A percentile compares a stretch with the other conserved stretches of the same genome.
phyloP scores from a whole-genome alignment of 2,113 vertebrate species.

The Notarius lentiginosus region DNA sequence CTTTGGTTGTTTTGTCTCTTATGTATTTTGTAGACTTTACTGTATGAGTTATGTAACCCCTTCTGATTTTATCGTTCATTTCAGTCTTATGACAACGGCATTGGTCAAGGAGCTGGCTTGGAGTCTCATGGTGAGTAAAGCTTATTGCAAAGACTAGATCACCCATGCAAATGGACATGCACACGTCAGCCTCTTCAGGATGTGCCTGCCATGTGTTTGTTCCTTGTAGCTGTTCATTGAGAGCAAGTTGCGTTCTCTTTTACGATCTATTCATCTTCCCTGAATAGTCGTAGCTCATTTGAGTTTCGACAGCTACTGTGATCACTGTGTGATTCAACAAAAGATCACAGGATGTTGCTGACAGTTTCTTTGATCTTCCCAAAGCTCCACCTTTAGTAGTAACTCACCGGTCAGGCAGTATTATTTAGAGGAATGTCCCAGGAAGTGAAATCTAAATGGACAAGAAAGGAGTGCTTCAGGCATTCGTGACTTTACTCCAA shows the following conservation, averaged over 20 bases:
- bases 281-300: conserved; percentile 13
- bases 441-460: not conserved
- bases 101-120: conserved; percentile 91
- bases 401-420: not conserved
- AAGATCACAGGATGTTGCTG: conserved; percentile 34
- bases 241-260: conserved; percentile 10
- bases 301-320: conserved; percentile 21
- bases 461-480: not conserved
- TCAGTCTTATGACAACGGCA: conserved; percentile 93
- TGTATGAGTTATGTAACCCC: not conserved
- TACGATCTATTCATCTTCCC: conserved; percentile 25
- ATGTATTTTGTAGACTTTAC: not conserved
- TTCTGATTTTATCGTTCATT: conserved; percentile 58
- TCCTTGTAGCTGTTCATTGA: conserved; percentile 60
- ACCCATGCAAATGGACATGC: conserved; percentile 21
- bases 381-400: conserved; percentile 19
- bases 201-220: not conserved
- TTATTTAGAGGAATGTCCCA: conserved; percentile 24
- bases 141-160: not conserved
- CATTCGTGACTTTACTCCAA: not conserved
- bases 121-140: conserved; percentile 93
- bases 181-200: not conserved
- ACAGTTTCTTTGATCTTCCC: conserved; percentile 42
- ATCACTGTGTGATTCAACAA: conserved; percentile 2
- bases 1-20: not conserved